Conservation (phyloP, 2,888 invertebrate genomes). For the Carabus problematicus region DNA sequence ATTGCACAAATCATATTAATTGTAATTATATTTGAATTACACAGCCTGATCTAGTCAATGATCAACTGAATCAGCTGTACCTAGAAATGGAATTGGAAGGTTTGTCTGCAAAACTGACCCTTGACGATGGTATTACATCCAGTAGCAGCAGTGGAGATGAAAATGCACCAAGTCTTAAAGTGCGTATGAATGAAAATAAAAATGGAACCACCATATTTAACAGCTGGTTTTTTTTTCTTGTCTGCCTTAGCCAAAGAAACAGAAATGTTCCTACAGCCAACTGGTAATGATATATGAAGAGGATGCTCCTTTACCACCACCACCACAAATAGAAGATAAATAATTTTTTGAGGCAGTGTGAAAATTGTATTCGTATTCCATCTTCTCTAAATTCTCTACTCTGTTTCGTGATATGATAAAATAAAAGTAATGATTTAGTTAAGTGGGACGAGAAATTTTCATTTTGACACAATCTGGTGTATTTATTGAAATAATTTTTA, state of each 20-base stretch:
- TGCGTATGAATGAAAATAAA: slow-evolving; percentile 47
- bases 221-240: slow-evolving; percentile 35
- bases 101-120: slow-evolving; percentile 64
- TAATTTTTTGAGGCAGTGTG: slow-evolving; percentile 47
- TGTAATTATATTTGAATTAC: slow-evolving; percentile 10
- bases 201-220: background rate
- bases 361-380: slow-evolving; percentile 2
- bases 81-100: slow-evolving; percentile 73
- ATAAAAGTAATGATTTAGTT: too few species aligned
- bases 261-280: slow-evolving; percentile 63
- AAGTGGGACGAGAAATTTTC: too few species aligned
- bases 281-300: slow-evolving; percentile 75
- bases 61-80: slow-evolving; percentile 75
- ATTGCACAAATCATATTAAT: background rate
- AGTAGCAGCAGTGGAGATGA: slow-evolving; percentile 59
- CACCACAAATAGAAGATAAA: slow-evolving; percentile 48
- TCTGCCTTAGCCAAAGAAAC: slow-evolving; percentile 57
- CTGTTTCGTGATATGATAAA: too few species aligned
- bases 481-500: slow-evolving; percentile 1
- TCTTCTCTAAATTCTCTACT: too few species aligned
- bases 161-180: slow-evolving; percentile 52
- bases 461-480: background rate
- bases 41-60: slow-evolving; percentile 73
- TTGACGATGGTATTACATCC: slow-evolving; percentile 70
- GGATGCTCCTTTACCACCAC: slow-evolving; percentile 70